phyloP scores from a whole-genome alignment of 1,140 invertebrate genomes.

The Drosophila grimshawi region DNA sequence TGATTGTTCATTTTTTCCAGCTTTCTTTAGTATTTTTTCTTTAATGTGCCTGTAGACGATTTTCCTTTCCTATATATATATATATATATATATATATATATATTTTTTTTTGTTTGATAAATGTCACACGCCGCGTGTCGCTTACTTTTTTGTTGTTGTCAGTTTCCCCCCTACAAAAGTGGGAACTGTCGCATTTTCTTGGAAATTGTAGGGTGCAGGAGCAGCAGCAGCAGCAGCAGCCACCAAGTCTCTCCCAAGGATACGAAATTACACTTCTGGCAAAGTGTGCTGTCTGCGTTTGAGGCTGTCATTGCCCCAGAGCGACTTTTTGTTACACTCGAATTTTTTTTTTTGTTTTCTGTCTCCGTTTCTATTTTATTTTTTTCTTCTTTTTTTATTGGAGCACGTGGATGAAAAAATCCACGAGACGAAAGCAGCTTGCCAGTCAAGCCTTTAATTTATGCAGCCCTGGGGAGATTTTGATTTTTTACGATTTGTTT shows the following conservation, averaged over 20 bases:
- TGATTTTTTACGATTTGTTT: conserved; percentile 53
- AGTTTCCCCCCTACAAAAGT: conserved; percentile 17
- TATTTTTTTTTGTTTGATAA: conserved; percentile 72
- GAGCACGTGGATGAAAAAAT: conserved; percentile 1
- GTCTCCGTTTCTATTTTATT: conserved; percentile 43
- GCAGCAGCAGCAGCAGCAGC: conserved; percentile 38
- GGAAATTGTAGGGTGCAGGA: conserved; percentile 46
- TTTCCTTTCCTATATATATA: no score
- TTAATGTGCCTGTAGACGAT: no score
- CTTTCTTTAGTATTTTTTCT: background rate
- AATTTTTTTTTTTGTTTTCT: conserved; percentile 28
- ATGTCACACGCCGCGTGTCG: conserved; percentile 76
- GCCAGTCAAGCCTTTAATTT: conserved; percentile 78
- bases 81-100: no score
- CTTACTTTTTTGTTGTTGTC: conserved; percentile 41
- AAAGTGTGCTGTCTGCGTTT: conserved; percentile 65
- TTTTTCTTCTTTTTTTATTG: conserved; percentile 8
- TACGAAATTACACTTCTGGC: conserved; percentile 59
- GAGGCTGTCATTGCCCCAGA: conserved; percentile 68
- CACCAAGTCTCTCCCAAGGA: conserved; percentile 66
- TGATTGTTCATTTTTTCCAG: conserved; percentile 42
- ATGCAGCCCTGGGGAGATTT: conserved; percentile 79
- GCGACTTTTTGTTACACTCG: conserved; percentile 72
- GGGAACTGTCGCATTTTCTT: conserved; percentile 72
- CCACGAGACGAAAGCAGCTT: conserved; percentile 33